Conservation (phyloP, 2,113 vertebrate species). For the Pipra filicauda region DNA sequence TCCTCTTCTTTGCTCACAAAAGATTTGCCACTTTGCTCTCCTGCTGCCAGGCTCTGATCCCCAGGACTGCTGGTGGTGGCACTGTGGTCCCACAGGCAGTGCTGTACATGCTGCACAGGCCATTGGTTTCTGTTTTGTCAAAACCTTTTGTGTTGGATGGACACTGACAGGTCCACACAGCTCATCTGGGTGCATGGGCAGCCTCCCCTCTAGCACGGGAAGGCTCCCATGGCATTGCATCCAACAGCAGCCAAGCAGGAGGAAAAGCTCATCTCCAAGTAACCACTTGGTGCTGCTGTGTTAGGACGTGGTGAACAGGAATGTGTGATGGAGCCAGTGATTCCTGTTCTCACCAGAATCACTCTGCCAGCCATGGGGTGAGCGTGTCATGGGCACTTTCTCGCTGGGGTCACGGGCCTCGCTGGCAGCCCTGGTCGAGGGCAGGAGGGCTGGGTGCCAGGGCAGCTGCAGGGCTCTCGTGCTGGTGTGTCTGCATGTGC, state of each 20-base stretch:
- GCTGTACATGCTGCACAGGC: not conserved
- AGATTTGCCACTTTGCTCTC: not conserved
- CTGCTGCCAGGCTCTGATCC: not conserved
- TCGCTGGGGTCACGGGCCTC: rapidly evolving
- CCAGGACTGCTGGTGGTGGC: not conserved
- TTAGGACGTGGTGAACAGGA: not conserved
- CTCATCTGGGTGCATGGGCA: not conserved
- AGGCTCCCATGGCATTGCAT: rapidly evolving
- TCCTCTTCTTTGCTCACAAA: not conserved
- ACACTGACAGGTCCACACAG: not conserved
- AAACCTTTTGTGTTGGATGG: not conserved
- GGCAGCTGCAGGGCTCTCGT: rapidly evolving
- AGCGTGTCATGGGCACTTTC: rapidly evolving
- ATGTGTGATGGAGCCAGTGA: rapidly evolving
- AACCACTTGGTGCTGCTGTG: rapidly evolving
- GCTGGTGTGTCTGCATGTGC: not conserved
- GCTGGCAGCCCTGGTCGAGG: not conserved
- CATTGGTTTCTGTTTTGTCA: not conserved
- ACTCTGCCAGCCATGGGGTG: not conserved
- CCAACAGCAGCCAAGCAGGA: not conserved
- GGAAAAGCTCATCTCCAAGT: not conserved
- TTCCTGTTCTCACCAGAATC: rapidly evolving
- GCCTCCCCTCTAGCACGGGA: not conserved
- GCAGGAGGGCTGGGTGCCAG: not conserved
- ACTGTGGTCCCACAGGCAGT: not conserved